These are phyloP conservation scores for Pediacus dermestoides DNA, from an alignment of 2,888 invertebrate species.

Conservation along the genomic window DNA sequence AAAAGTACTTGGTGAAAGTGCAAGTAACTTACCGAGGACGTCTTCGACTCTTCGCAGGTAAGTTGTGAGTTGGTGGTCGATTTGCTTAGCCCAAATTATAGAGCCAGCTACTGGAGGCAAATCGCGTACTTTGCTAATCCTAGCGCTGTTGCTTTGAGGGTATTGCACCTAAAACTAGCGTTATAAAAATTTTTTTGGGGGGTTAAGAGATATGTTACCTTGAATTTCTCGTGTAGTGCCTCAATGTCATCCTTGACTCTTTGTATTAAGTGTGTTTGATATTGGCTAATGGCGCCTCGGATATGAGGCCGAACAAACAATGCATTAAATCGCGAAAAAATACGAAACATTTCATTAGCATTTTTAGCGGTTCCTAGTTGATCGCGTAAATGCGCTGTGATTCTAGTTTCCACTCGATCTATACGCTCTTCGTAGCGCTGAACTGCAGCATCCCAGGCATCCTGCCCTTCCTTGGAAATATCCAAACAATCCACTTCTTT, in stretches of 20 bases:
- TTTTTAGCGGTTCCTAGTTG: slow-evolving; percentile 98
- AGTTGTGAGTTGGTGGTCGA: slow-evolving; percentile 94
- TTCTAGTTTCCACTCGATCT: slow-evolving; percentile 95
- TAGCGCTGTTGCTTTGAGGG: slow-evolving; percentile 89
- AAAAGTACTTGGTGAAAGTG: slow-evolving; percentile 5
- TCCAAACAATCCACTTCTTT: slow-evolving; percentile 98
- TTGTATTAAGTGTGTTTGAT: slow-evolving; percentile 98
- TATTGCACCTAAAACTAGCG: slow-evolving; percentile 77
- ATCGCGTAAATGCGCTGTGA: slow-evolving; percentile 95
- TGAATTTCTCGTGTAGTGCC: slow-evolving; percentile 95
- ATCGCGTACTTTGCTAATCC: slow-evolving; percentile 87
- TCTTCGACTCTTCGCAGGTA: slow-evolving; percentile 97
- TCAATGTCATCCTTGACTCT: slow-evolving; percentile 99
- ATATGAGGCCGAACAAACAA: slow-evolving; percentile 98
- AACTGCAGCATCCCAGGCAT: slow-evolving; percentile 97
- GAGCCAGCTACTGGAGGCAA: slow-evolving; percentile 96
- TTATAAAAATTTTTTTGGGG: slow-evolving; percentile 10
- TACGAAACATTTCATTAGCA: slow-evolving; percentile 99
- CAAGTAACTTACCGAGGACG: slow-evolving; percentile 77
- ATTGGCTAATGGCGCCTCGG: slow-evolving; percentile 96
- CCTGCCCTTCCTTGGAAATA: slow-evolving; percentile 92
- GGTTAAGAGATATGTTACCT: slow-evolving; percentile 59
- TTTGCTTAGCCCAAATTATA: slow-evolving; percentile 98
- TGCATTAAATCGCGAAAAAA: slow-evolving; percentile 97
- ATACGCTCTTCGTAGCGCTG: slow-evolving; percentile 97